A percentile compares a stretch with the other conserved stretches of the same genome.
These are phyloP conservation scores for Cryptotis parvus DNA, from an alignment of 2,113 vertebrate species.

Conservation along the genomic window DNA sequence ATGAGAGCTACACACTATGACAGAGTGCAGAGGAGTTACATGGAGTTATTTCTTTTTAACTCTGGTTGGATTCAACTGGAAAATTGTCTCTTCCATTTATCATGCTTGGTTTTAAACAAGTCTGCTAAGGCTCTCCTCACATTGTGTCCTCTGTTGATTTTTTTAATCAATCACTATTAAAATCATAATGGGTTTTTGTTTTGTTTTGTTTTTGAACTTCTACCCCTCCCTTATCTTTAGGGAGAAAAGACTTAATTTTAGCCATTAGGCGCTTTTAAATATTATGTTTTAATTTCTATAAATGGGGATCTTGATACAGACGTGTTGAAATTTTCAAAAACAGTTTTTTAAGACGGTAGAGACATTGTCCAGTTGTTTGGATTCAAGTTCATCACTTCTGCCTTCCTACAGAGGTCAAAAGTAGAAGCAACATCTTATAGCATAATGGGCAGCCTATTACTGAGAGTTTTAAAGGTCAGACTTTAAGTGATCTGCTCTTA, in stretches of 20 bases:
- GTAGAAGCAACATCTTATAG: slow-evolving; percentile 68
- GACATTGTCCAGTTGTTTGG: background rate
- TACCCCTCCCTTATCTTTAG: background rate
- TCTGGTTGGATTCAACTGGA: background rate
- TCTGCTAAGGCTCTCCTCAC: slow-evolving; percentile 8
- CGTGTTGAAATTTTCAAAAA: slow-evolving; percentile 16
- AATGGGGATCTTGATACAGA: background rate
- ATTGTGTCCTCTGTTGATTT: slow-evolving; percentile 1
- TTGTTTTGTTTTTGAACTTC: background rate
- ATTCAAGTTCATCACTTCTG: slow-evolving; percentile 52
- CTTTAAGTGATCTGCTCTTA: slow-evolving; percentile 74
- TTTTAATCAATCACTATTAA: slow-evolving; percentile 12
- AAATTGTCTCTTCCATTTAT: background rate
- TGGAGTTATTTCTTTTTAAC: background rate
- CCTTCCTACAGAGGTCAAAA: slow-evolving; percentile 54
- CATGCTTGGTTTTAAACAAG: slow-evolving; percentile 10
- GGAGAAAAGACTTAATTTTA: background rate
- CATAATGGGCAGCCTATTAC: slow-evolving; percentile 66
- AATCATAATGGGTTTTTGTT: background rate
- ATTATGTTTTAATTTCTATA: slow-evolving; percentile 30
- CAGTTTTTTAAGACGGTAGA: background rate
- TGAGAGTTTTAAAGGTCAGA: slow-evolving; percentile 71
- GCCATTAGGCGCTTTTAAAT: slow-evolving; percentile 9
- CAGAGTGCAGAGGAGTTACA: background rate
- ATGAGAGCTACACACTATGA: background rate